A percentile compares a stretch with the other conserved stretches of the same genome.
These are phyloP conservation scores for Crenuchus spilurus DNA, from an alignment of 2,797 vertebrate species.

Conservation along the genomic window DNA sequence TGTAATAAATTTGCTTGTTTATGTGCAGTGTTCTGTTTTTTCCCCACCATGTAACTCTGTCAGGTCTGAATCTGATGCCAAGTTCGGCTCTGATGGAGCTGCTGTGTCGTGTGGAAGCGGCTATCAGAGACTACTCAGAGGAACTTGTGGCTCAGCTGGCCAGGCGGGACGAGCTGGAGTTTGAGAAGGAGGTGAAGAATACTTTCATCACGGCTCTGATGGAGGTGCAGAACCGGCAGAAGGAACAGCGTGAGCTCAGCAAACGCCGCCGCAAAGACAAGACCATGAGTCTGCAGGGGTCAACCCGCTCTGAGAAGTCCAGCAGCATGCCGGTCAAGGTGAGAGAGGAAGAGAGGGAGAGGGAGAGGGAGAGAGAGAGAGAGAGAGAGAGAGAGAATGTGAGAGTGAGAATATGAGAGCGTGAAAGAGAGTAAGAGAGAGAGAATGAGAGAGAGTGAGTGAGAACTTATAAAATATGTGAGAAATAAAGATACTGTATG, in stretches of 20 bases:
- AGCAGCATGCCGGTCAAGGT: slow-evolving; percentile 90
- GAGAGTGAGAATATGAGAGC: neutral
- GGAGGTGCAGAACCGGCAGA: slow-evolving; percentile 94
- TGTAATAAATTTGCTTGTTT: neutral
- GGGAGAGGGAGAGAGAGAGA: neutral
- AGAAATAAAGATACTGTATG: neutral
- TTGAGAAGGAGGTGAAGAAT: slow-evolving; percentile 96
- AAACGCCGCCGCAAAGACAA: slow-evolving; percentile 88
- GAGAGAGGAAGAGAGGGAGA: slow-evolving; percentile 6
- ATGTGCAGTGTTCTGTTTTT: neutral
- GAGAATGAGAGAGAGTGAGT: neutral
- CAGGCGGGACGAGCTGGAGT: slow-evolving; percentile 90
- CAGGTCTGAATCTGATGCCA: slow-evolving; percentile 87
- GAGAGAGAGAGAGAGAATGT: neutral
- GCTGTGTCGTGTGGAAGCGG: slow-evolving; percentile 82
- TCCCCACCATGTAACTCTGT: neutral
- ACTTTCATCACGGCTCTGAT: slow-evolving; percentile 92
- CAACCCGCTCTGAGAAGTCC: slow-evolving; percentile 76
- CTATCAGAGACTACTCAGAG: slow-evolving; percentile 88
- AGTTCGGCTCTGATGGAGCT: slow-evolving; percentile 78
- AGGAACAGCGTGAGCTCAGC: slow-evolving; percentile 87
- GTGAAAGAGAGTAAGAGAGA: neutral
- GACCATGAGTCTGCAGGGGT: slow-evolving; percentile 84
- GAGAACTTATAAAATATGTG: no score
- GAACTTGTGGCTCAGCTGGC: slow-evolving; percentile 91